These are phyloP conservation scores for Flexamia atlantica DNA, from an alignment of 2,888 invertebrate genomes.

Conservation along the genomic window DNA sequence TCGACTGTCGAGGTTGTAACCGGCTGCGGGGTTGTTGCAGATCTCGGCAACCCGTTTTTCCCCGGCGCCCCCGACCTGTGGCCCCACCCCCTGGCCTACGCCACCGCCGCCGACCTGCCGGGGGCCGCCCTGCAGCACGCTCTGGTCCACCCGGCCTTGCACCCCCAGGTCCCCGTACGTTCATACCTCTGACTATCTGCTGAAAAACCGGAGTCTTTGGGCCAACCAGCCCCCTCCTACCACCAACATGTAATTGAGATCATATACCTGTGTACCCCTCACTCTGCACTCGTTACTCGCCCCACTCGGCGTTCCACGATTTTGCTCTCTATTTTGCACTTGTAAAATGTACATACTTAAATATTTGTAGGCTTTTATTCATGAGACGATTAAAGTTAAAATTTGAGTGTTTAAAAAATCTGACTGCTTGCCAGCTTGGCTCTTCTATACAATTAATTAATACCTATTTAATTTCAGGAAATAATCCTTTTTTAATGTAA, in stretches of 20 bases:
- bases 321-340: slow-evolving; percentile 38
- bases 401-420: no score
- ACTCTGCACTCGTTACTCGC: slow-evolving; percentile 52
- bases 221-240: slow-evolving; percentile 72
- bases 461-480: no score
- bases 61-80: slow-evolving; percentile 96
- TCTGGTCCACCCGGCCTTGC: slow-evolving; percentile 97
- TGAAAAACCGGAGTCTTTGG: slow-evolving; percentile 77
- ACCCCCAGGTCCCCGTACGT: slow-evolving; percentile 98
- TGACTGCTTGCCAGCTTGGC: no score
- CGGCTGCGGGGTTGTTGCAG: slow-evolving; percentile 78
- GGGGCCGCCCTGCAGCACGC: slow-evolving; percentile 90
- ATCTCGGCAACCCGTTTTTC: slow-evolving; percentile 97
- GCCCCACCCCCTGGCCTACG: slow-evolving; percentile 93
- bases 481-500: no score
- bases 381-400: no score
- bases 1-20: no score
- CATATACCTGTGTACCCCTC: slow-evolving; percentile 58
- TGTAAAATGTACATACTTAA: not conserved
- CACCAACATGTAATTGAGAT: slow-evolving; percentile 71
- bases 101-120: slow-evolving; percentile 88
- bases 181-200: slow-evolving; percentile 97
- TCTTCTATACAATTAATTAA: no score
- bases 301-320: slow-evolving; percentile 59
- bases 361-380: no score